phyloP scores from a whole-genome alignment of 2,888 invertebrate species.

The Hydriomena furcata region DNA sequence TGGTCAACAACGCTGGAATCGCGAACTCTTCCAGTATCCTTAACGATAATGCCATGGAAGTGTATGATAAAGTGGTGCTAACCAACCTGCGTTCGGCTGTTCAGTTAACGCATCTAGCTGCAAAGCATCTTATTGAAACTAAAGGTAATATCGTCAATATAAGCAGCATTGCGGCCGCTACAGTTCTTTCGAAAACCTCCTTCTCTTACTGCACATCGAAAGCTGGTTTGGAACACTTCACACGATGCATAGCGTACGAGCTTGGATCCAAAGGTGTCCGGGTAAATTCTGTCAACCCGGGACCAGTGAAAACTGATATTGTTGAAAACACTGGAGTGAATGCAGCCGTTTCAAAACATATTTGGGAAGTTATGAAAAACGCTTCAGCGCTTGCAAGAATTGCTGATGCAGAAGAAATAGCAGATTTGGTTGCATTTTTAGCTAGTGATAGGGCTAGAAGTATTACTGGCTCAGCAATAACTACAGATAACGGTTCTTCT shows the following conservation, averaged over 20 bases:
- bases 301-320: slow-evolving; percentile 85
- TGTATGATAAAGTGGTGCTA: slow-evolving; percentile 40
- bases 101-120: slow-evolving; percentile 40
- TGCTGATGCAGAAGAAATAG: slow-evolving; percentile 63
- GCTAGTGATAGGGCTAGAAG: slow-evolving; percentile 86
- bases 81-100: slow-evolving; percentile 44
- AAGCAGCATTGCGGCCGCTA: slow-evolving; percentile 39
- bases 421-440: slow-evolving; percentile 90
- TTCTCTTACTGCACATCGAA: slow-evolving; percentile 44
- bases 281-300: slow-evolving; percentile 93
- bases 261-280: slow-evolving; percentile 88
- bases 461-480: slow-evolving; percentile 87
- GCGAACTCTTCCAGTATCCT: slow-evolving; percentile 24
- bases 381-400: slow-evolving; percentile 92
- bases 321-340: slow-evolving; percentile 25
- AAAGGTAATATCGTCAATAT: slow-evolving; percentile 50
- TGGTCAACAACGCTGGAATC: too few species aligned
- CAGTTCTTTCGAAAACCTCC: background rate
- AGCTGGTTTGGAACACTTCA: slow-evolving; percentile 90
- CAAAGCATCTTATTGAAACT: slow-evolving; percentile 41
- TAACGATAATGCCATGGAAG: slow-evolving; percentile 36
- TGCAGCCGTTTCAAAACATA: slow-evolving; percentile 47
- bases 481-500: slow-evolving; percentile 39
- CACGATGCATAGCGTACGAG: slow-evolving; percentile 91
- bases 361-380: slow-evolving; percentile 86